Percentiles rank a stretch among this genome's conserved stretches.
These are phyloP conservation scores for Apantesis nais DNA, from an alignment of 2,888 invertebrate genomes.

Conservation along the genomic window DNA sequence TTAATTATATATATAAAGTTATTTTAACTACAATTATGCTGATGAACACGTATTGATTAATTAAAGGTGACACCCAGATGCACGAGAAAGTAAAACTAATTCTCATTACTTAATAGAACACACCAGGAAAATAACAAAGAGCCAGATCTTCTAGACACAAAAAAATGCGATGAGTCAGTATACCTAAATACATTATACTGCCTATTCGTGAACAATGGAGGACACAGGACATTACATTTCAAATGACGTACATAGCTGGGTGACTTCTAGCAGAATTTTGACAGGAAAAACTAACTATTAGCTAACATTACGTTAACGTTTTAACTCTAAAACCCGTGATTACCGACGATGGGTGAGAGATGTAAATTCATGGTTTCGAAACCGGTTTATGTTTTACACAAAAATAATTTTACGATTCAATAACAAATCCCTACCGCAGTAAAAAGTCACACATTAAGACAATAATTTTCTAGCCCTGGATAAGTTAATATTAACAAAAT, in stretches of 20 bases:
- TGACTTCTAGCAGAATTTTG: constrained; percentile 53
- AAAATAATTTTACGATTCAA: neutral
- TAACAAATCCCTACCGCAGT: neutral
- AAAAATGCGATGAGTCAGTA: constrained; percentile 33
- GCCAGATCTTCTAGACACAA: constrained; percentile 15
- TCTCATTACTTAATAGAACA: neutral
- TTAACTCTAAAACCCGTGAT: constrained; percentile 41
- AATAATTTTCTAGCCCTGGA: neutral
- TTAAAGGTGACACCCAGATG: too few relatives aligned
- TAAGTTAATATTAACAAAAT: neutral
- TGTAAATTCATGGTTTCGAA: neutral
- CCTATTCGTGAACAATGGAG: constrained; percentile 31
- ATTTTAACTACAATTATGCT: too few relatives aligned
- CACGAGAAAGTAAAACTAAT: neutral
- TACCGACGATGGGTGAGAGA: constrained; percentile 18
- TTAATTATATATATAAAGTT: too few relatives aligned
- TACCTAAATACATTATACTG: constrained; percentile 17
- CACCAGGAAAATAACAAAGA: neutral
- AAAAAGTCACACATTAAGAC: neutral
- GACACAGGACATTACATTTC: constrained; percentile 29
- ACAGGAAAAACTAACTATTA: constrained; percentile 42
- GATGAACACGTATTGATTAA: too few relatives aligned
- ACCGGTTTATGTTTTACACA: neutral
- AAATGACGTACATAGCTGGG: constrained; percentile 51
- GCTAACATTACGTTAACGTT: too few relatives aligned